Evolutionary conservation across 2,113 vertebrate species (phyloP), one percentile per base, ranked within the genome.

Genomic region (Pteruthius melanotis): DNA sequence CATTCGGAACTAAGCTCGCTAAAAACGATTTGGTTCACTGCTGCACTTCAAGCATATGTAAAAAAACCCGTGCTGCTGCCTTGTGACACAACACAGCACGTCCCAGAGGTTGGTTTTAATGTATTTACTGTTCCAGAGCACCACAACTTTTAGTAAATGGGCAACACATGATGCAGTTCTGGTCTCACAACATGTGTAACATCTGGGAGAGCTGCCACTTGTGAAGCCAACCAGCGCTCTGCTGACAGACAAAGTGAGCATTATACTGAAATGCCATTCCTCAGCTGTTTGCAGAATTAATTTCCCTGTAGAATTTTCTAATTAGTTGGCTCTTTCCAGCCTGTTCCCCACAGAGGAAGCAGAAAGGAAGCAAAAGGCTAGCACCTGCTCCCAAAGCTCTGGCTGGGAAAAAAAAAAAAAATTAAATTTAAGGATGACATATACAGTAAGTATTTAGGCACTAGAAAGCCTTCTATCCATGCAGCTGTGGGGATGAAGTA

Each of bases 201-300:
- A 98, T 98, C 98, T 99, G 98, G 98, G 97, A 97, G 97, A 96
- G 96, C 97, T 96, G 98, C 96, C 97, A 59, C 92, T 96, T 93
- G 94, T 97, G 97, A 97, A 97, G 96, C 96, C 98, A 98, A 96
- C 96, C 97, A 95, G 97, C 20, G 77, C 52, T 78, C 96, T 95
- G 96, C 98, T 98, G 98, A 98, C 97, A 97, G 98, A 98, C 85
- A 94, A 93, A 97, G 95, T 42, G 66, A 93, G 87, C 83, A 70
- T 98, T 98, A 96, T 97, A 92, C 97, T 80, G 93, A 98, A 98
- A 97, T 97, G 95, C 97, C 96, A 93, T 97, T 98, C 96, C 98
- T 97, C 98, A 99, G 98, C 98, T 99, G 99, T 97, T 95, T 98
- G 97, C 89, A 82, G 96, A 94, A 95, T 98, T 98, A 84, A 97